Evolutionary conservation across 2,797 vertebrate genomes (phyloP).

Genomic region (Valencia hispanica): DNA sequence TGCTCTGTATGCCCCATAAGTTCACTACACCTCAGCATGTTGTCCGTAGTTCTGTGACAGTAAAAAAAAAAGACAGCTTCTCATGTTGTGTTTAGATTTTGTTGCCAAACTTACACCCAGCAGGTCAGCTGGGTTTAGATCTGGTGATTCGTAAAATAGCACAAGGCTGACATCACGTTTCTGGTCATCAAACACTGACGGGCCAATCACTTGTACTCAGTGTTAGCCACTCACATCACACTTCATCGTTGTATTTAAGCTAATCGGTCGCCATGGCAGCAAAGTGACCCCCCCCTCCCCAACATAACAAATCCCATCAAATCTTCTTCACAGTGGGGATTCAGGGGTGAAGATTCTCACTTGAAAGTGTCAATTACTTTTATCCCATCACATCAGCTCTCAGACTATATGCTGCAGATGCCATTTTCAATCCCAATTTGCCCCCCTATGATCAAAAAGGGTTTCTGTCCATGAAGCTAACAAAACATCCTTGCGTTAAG

Average conservation of each 20-base stretch:
- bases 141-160: not conserved
- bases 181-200: not conserved
- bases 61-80: not conserved
- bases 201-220: not conserved
- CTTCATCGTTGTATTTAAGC: not conserved
- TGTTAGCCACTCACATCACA: not conserved
- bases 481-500: not conserved
- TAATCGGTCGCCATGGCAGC: not conserved
- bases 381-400: not conserved
- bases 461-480: not conserved
- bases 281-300: not conserved
- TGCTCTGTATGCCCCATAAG: too few relatives aligned
- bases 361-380: not conserved
- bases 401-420: not conserved
- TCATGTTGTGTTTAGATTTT: not conserved
- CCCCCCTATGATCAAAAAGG: not conserved
- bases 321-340: not conserved
- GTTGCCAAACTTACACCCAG: too few relatives aligned
- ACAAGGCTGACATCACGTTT: not conserved
- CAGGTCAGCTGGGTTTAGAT: conserved; percentile 3
- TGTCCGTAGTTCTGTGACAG: not conserved
- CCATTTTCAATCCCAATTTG: conserved; percentile 12
- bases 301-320: not conserved
- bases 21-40: too few relatives aligned
- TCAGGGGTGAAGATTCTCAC: not conserved